Conservation (phyloP, 2,113 vertebrate species). For the Stigmatopora nigra region DNA sequence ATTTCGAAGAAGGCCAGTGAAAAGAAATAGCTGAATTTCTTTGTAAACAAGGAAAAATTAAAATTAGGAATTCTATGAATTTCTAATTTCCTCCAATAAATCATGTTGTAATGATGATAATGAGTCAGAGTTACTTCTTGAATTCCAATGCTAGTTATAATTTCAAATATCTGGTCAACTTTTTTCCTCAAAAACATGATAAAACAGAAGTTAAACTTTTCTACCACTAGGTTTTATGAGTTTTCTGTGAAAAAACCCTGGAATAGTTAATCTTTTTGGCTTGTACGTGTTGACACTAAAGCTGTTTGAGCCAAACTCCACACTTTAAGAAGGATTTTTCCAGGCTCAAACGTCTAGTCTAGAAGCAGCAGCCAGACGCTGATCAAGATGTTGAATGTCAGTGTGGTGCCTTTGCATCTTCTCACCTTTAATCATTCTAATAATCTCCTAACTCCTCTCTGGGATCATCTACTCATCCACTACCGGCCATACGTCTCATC, state of each 20-base stretch:
- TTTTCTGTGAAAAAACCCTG: not conserved
- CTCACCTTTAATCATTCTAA: conserved; percentile 24
- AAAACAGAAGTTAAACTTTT: too few species aligned
- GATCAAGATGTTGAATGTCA: conserved; percentile 53
- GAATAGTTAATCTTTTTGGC: conserved; percentile 23
- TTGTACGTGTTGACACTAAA: conserved; percentile 13
- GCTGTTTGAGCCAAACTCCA: conserved; percentile 12
- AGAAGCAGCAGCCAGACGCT: conserved; percentile 12
- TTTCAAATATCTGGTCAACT: too few species aligned
- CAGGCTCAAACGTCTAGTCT: conserved; percentile 1
- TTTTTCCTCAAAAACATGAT: too few species aligned
- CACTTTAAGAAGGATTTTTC: conserved; percentile 40
- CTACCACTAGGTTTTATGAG: too few species aligned
- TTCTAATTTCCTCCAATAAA: conserved; percentile 21
- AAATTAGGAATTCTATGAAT: conserved; percentile 20
- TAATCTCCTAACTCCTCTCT: conserved; percentile 56
- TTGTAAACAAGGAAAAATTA: not conserved
- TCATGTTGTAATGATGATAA: conserved; percentile 19
- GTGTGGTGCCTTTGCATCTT: conserved; percentile 12
- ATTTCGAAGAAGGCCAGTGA: conserved; percentile 64
- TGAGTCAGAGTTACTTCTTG: not conserved
- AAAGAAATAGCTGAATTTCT: conserved; percentile 49
- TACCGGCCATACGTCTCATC: conserved; percentile 52
- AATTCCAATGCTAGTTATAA: too few species aligned
- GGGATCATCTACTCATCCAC: conserved; percentile 57